A percentile compares a stretch with the other conserved stretches of the same genome.
Conservation (phyloP, 1,140 invertebrate species). For the Sycophaga agraensis region DNA sequence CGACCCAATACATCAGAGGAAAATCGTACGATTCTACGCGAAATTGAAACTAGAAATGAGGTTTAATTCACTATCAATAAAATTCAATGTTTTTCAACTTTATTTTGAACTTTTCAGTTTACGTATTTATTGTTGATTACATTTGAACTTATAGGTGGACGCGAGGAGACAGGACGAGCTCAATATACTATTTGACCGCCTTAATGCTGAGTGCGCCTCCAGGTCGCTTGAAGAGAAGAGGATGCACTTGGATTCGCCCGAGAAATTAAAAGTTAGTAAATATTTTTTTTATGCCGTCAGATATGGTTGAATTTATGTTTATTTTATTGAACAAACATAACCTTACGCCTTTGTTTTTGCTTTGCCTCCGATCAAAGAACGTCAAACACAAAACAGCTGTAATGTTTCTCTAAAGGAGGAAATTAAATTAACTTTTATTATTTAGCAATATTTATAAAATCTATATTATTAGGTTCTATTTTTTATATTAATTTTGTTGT, state of each 20-base stretch:
- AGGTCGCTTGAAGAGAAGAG: constrained; percentile 3
- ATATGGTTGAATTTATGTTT: too few species aligned
- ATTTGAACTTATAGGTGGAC: constrained; percentile 3
- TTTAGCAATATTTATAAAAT: too few species aligned
- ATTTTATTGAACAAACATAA: constrained; percentile 1
- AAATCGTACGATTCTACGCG: constrained; percentile 43
- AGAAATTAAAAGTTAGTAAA: not conserved
- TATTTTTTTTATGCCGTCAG: not conserved
- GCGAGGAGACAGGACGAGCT: constrained; percentile 18
- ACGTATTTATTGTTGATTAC: not conserved
- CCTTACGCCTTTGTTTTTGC: constrained; percentile 15
- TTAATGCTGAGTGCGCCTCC: constrained; percentile 22
- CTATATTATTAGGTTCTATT: too few species aligned
- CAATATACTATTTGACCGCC: constrained; percentile 6
- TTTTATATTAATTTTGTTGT: too few species aligned
- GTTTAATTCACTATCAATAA: constrained; percentile 32
- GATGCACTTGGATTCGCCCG: not conserved
- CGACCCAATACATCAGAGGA: constrained; percentile 42
- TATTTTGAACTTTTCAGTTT: too few species aligned
- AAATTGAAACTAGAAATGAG: constrained; percentile 40
- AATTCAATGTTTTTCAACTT: too few species aligned
- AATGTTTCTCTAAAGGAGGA: too few species aligned
- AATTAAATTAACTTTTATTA: too few species aligned
- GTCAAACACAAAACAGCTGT: too few species aligned
- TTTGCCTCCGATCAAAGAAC: too few species aligned